Conservation (phyloP, 1,140 invertebrate species). For the Drosophila ercepeae region DNA sequence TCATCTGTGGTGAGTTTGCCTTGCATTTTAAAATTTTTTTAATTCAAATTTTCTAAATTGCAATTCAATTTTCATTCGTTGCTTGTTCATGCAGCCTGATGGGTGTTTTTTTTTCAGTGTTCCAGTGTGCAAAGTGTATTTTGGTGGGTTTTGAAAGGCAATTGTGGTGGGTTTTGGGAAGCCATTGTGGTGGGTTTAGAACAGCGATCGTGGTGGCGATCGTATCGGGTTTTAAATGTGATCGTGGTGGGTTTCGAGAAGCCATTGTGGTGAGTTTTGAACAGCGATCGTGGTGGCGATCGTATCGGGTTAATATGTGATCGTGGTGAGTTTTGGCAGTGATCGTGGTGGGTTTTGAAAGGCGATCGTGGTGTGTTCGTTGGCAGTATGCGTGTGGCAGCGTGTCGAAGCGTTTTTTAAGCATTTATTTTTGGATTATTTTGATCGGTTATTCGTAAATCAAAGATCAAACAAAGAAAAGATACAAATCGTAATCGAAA, state of each 20-base stretch:
- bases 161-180: slow-evolving; percentile 1
- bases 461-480: slow-evolving; percentile 71
- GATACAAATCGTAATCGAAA: slow-evolving; percentile 67
- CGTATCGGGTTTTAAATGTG: neutral
- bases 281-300: slow-evolving; percentile 2
- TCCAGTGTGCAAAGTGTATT: slow-evolving; percentile 29
- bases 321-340: slow-evolving; percentile 1
- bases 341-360: slow-evolving; percentile 5
- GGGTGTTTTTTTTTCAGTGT: slow-evolving; percentile 7
- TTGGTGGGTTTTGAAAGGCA: slow-evolving; percentile 12
- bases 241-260: slow-evolving; percentile 9
- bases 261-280: slow-evolving; percentile 3
- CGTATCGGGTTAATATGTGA: neutral
- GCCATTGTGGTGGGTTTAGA: slow-evolving; percentile 5
- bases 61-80: slow-evolving; percentile 67
- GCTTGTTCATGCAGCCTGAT: slow-evolving; percentile 74
- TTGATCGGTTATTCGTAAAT: slow-evolving; percentile 43
- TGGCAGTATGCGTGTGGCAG: neutral
- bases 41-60: slow-evolving; percentile 31
- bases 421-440: slow-evolving; percentile 19
- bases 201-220: slow-evolving; percentile 4
- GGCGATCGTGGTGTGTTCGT: slow-evolving; percentile 4
- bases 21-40: slow-evolving; percentile 7
- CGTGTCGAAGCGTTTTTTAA: slow-evolving; percentile 56
- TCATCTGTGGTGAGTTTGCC: slow-evolving; percentile 5